Percentiles rank a stretch among this genome's conserved stretches.
Evolutionary conservation across 2,888 invertebrate genomes (phyloP).

Genomic region (Daptonema setosum): DNA sequence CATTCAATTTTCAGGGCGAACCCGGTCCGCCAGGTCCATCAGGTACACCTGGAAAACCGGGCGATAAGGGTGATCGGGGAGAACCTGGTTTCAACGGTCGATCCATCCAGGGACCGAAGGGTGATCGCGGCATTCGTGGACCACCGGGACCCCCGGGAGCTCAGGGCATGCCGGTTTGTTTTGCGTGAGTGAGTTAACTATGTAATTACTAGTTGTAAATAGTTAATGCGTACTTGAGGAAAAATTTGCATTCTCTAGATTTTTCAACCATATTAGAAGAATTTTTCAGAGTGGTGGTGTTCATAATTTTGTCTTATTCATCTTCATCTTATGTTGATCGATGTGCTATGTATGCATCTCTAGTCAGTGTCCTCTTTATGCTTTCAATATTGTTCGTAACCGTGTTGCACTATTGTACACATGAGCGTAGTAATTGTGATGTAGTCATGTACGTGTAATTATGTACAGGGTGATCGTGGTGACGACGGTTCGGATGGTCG

Average conservation of each 20-base stretch:
- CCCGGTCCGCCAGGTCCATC: constrained; percentile 2
- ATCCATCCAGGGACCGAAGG: constrained; percentile 4
- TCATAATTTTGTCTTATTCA: too few relatives aligned
- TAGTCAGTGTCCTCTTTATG: not conserved
- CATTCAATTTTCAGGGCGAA: constrained; percentile 5
- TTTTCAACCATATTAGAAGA: too few relatives aligned
- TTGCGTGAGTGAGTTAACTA: too few relatives aligned
- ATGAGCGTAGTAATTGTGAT: too few relatives aligned
- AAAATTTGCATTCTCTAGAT: too few relatives aligned
- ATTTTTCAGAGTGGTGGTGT: too few relatives aligned
- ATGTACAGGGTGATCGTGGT: constrained; percentile 22
- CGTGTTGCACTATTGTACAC: not conserved
- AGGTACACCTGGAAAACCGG: not conserved
- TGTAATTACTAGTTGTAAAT: too few relatives aligned
- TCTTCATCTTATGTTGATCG: too few relatives aligned
- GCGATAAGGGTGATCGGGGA: constrained; percentile 2
- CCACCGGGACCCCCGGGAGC: constrained; percentile 15
- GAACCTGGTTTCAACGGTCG: not conserved
- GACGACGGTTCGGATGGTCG: constrained; percentile 21
- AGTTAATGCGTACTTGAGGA: too few relatives aligned
- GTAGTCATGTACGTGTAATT: constrained; percentile 1
- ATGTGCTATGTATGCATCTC: too few relatives aligned
- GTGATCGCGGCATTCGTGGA: constrained; percentile 10
- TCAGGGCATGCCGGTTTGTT: constrained; percentile 12
- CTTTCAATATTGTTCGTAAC: not conserved